Evolutionary conservation across 2,888 invertebrate genomes (phyloP).

Genomic region (Pachycephus smyrnensis): DNA sequence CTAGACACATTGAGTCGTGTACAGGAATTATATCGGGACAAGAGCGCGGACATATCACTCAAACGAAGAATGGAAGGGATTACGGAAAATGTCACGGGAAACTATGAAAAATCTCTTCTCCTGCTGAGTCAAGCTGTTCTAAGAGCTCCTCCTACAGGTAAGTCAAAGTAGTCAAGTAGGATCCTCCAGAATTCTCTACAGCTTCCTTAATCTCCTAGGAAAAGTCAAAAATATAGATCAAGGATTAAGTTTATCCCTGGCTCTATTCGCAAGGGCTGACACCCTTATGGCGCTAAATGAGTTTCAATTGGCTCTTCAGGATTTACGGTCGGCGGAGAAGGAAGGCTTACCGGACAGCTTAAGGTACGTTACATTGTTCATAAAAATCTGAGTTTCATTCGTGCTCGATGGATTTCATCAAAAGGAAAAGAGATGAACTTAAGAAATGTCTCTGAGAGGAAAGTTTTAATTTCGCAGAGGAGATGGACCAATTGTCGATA

Average conservation of each 20-base stretch:
- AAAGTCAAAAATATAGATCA: constrained; percentile 69
- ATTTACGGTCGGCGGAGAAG: constrained; percentile 76
- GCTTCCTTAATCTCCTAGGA: constrained; percentile 33
- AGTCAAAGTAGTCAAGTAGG: background rate
- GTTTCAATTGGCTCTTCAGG: constrained; percentile 74
- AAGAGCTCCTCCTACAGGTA: constrained; percentile 77
- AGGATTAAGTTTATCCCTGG: constrained; percentile 75
- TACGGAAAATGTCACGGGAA: constrained; percentile 69
- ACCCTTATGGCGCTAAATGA: constrained; percentile 72
- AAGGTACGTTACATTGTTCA: constrained; percentile 35
- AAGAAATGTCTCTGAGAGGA: too few relatives aligned
- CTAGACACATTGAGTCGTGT: constrained; percentile 75
- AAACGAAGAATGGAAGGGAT: constrained; percentile 75
- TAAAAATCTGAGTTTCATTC: background rate
- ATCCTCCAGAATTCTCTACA: background rate
- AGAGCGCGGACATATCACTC: constrained; percentile 74
- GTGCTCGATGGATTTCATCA: background rate
- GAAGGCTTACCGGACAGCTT: constrained; percentile 72
- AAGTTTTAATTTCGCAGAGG: too few relatives aligned
- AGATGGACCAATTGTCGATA: too few relatives aligned
- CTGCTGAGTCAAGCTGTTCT: constrained; percentile 80
- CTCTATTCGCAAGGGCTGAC: constrained; percentile 77
- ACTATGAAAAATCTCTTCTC: constrained; percentile 72
- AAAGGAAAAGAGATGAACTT: background rate
- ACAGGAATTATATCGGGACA: constrained; percentile 76